Evolutionary conservation across 2,888 invertebrate species (phyloP).

Genomic region (Chrysopilus asiliformis): DNA sequence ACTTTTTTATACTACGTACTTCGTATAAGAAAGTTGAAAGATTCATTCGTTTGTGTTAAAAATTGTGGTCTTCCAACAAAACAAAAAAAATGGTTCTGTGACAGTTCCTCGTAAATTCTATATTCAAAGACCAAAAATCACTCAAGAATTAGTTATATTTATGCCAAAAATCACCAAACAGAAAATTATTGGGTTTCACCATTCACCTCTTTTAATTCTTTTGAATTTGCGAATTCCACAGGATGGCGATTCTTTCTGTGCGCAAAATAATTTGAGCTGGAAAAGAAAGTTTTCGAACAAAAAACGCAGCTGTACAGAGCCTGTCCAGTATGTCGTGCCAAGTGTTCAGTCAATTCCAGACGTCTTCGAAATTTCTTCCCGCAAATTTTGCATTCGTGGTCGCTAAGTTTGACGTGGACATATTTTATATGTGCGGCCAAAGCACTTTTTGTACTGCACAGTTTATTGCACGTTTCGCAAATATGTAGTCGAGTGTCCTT

Average conservation of each 20-base stretch:
- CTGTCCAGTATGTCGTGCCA: conserved; percentile 22
- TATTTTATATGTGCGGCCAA: conserved; percentile 13
- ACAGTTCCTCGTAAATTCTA: too few species aligned
- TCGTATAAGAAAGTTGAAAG: too few species aligned
- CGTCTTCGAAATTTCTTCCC: conserved; percentile 12
- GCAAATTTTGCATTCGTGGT: conserved; percentile 13
- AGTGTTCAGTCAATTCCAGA: conserved; percentile 18
- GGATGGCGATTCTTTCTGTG: conserved; percentile 23
- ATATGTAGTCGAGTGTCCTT: conserved; percentile 9
- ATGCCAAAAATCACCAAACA: too few species aligned
- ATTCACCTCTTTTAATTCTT: background rate
- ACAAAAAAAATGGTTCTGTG: too few species aligned
- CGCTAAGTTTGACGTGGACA: conserved; percentile 12
- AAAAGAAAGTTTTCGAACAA: conserved; percentile 22
- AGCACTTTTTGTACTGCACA: conserved; percentile 12
- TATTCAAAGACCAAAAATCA: too few species aligned
- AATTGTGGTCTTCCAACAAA: too few species aligned
- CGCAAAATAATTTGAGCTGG: conserved; percentile 23
- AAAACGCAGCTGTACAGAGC: conserved; percentile 21
- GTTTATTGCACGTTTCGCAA: conserved; percentile 11
- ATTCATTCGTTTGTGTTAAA: too few species aligned
- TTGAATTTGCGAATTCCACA: conserved; percentile 17
- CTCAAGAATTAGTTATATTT: too few species aligned
- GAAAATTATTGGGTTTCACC: background rate
- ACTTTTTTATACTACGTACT: too few species aligned